Evolutionary conservation across 2,113 vertebrate genomes (phyloP), one percentile per base, ranked within the genome.

Genomic region (Carassius gibelio): DNA sequence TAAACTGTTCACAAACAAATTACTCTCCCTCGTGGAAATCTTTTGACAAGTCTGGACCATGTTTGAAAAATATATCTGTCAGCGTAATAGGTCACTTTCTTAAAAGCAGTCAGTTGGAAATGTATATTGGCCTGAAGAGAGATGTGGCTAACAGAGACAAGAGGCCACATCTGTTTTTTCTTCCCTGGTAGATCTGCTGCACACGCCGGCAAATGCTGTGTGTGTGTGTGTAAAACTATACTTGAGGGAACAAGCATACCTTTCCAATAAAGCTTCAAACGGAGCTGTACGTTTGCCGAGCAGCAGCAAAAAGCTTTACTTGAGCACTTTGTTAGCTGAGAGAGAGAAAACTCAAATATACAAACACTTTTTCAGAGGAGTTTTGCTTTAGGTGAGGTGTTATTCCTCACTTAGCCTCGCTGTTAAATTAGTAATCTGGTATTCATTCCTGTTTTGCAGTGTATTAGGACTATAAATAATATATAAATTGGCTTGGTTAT

Each of bases 231-330:
- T 90, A 85, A 87, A 87, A 87, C 82, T 85, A 75, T 85, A 85
- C 84, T 81, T 83, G 66, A 86, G 87, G 84, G 83, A 89, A 48
- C 50, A 13, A 45, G 68, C 86, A 90, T 90, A 90, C 82, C 87
- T 90, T 90, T 90, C 86, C 81, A 89, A 91, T 89, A 90, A 87
- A 90, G 83, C 84, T 87, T 86, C 81, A 85, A 86, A 89, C 75
- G 62, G 78, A 81, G 74, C 50, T 85, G 59, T 82, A 76, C 74
- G 75, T 57, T 75, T 77, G 48, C 81, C 5, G 79, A 55, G 61
- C 66, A 14, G 74, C 26, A 84, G 83, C 71, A 30, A 52, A 30
- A 87, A 79, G 78, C 80, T 88, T 55, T 48, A 62, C 55, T 81
- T 21, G 69, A 86, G 75, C 45, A 52, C n/a, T 76, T 64, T 77